Evolutionary conservation across 1,140 invertebrate genomes (phyloP).

Genomic region (Drosophila persimilis): DNA sequence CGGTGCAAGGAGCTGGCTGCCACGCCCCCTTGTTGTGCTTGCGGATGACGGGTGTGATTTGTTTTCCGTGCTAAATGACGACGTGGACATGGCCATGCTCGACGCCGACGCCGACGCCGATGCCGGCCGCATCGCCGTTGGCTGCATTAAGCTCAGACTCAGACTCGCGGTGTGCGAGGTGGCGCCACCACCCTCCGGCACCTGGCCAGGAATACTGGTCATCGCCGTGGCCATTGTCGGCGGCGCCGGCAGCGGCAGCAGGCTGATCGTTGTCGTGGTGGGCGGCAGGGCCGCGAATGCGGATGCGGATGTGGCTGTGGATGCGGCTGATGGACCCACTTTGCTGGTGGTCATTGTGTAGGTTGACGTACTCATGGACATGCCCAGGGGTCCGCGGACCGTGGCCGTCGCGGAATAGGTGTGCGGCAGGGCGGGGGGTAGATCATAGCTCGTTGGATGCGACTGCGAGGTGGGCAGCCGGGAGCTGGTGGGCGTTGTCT

Average conservation of each 20-base stretch:
- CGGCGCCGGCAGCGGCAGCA: constrained; percentile 66
- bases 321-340: constrained; percentile 13
- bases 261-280: constrained; percentile 68
- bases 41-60: constrained; percentile 74
- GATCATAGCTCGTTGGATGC: constrained; percentile 69
- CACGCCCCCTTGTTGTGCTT: constrained; percentile 47
- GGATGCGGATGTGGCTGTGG: constrained; percentile 17
- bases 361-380: constrained; percentile 65
- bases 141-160: constrained; percentile 72
- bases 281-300: constrained; percentile 27
- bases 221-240: constrained; percentile 34
- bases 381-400: constrained; percentile 70
- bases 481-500: constrained; percentile 55
- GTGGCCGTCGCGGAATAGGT: constrained; percentile 67
- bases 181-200: constrained; percentile 46
- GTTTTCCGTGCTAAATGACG: constrained; percentile 48
- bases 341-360: constrained; percentile 50
- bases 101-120: constrained; percentile 29
- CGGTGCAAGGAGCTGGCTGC: constrained; percentile 36
- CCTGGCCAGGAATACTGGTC: constrained; percentile 66
- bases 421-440: constrained; percentile 70
- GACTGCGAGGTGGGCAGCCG: constrained; percentile 71
- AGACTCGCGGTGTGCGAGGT: constrained; percentile 57
- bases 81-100: constrained; percentile 33
- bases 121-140: constrained; percentile 28